Conservation (phyloP, 2,113 vertebrate species). For the Nibea coibor region DNA sequence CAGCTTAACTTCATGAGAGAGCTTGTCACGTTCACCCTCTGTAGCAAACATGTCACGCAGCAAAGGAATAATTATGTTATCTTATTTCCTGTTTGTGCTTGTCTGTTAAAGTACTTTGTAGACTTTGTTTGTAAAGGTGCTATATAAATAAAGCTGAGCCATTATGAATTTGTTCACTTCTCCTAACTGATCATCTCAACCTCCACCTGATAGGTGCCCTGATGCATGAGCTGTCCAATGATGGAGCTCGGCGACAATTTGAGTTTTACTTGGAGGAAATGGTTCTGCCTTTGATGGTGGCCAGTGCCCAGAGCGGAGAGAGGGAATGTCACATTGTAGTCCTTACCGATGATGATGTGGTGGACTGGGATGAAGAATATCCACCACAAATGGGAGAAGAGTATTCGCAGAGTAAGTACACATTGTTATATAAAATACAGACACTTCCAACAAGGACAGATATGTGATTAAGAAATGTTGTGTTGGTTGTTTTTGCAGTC, state of each 20-base stretch:
- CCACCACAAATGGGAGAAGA: conserved; percentile 99
- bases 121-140: too few relatives aligned
- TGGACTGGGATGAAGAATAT: conserved; percentile 99
- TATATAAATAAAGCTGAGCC: not conserved
- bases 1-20: not conserved
- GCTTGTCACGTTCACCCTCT: not conserved
- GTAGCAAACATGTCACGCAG: not conserved
- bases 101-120: too few relatives aligned
- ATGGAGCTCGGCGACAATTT: conserved; percentile 96
- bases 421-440: not conserved
- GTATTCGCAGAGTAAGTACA: conserved; percentile 95
- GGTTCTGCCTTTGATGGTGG: conserved; percentile 97
- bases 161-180: not conserved
- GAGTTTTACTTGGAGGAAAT: conserved; percentile 99
- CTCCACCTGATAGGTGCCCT: conserved; percentile 88
- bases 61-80: not conserved
- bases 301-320: conserved; percentile 97
- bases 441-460: not conserved
- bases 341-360: conserved; percentile 97
- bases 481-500: conserved; percentile 83
- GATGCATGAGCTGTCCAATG: conserved; percentile 99
- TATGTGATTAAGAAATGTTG: not conserved
- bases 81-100: too few relatives aligned
- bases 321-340: conserved; percentile 98
- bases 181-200: not conserved